Evolutionary conservation across 1,140 invertebrate species (phyloP).

Genomic region (Rhizoglyphus robini): DNA sequence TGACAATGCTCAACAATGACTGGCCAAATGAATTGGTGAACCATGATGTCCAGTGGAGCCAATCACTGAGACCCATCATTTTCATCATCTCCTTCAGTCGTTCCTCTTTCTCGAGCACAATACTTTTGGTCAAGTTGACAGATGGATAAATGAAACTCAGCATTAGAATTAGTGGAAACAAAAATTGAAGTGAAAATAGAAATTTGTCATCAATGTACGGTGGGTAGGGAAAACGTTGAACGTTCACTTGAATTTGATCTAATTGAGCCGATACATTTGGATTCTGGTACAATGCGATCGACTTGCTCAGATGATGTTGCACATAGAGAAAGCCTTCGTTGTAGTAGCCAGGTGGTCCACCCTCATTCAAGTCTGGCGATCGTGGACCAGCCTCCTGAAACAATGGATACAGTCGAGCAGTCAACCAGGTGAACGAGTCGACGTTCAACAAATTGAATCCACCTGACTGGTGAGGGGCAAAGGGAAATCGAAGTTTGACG

Average conservation of each 20-base stretch:
- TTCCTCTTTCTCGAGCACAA: constrained; percentile 53
- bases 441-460: background rate
- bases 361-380: constrained; percentile 24
- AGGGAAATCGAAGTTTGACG: background rate
- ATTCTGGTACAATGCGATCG: constrained; percentile 34
- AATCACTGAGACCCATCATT: constrained; percentile 46
- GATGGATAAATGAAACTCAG: too few species aligned
- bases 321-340: constrained; percentile 52
- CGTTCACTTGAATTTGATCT: constrained; percentile 25
- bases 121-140: too few species aligned
- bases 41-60: constrained; percentile 48
- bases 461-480: background rate
- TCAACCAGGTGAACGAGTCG: constrained; percentile 43
- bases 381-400: constrained; percentile 52
- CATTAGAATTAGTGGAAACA: constrained; percentile 47
- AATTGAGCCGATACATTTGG: constrained; percentile 1
- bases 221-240: constrained; percentile 59
- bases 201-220: constrained; percentile 54
- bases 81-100: constrained; percentile 47
- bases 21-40: constrained; percentile 44
- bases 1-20: constrained; percentile 37
- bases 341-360: constrained; percentile 45
- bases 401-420: constrained; percentile 48
- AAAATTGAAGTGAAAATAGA: constrained; percentile 40
- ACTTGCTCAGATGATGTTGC: constrained; percentile 47